Evolutionary conservation across 2,113 vertebrate species (phyloP).

Genomic region (Anarrhichthys ocellatus): DNA sequence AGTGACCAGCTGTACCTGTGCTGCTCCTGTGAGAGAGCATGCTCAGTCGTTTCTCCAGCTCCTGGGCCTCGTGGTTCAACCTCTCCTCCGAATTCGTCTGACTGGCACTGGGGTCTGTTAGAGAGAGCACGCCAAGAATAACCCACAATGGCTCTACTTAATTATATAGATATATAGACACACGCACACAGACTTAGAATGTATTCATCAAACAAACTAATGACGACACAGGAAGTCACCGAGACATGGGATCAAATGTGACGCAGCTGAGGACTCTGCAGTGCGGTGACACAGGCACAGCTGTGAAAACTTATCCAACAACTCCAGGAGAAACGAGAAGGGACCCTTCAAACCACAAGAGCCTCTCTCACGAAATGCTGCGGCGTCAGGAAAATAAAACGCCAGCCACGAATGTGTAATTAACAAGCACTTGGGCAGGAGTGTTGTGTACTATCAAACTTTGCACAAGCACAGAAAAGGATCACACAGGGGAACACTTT

Average conservation of each 20-base stretch:
- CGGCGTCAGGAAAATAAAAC: background rate
- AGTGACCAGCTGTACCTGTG: slow-evolving; percentile 83
- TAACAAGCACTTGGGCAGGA: background rate
- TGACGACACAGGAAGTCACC: background rate
- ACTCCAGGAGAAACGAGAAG: slow-evolving; percentile 8
- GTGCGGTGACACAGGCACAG: slow-evolving; percentile 2
- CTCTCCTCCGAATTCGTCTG: slow-evolving; percentile 86
- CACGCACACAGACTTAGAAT: background rate
- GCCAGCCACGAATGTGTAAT: background rate
- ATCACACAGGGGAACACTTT: slow-evolving; percentile 63
- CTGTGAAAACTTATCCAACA: slow-evolving; percentile 47
- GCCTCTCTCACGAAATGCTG: background rate
- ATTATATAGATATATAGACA: background rate
- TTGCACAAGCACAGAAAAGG: slow-evolving; percentile 26
- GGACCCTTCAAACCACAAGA: slow-evolving; percentile 23
- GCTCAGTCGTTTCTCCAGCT: slow-evolving; percentile 94
- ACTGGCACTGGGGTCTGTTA: slow-evolving; percentile 83
- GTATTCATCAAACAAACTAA: background rate
- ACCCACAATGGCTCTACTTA: background rate
- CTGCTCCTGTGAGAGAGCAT: slow-evolving; percentile 89
- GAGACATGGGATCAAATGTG: slow-evolving; percentile 26
- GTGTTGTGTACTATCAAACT: background rate
- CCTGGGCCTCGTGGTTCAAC: slow-evolving; percentile 89
- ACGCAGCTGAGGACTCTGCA: background rate
- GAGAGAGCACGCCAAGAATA: background rate